Evolutionary conservation across 2,888 invertebrate species (phyloP), one percentile per base, ranked within the genome.

Genomic region (Andrena camellia): DNA sequence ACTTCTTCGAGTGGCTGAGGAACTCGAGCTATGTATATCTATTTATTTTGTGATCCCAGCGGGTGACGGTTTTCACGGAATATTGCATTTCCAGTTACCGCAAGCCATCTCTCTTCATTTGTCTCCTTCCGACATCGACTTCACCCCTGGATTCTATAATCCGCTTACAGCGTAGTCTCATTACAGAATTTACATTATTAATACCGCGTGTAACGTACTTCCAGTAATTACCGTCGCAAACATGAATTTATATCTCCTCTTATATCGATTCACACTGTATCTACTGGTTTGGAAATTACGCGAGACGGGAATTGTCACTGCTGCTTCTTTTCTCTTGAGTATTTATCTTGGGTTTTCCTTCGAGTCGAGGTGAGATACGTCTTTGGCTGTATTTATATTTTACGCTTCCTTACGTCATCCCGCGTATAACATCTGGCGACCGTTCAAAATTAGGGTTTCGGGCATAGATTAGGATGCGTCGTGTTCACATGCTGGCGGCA

Each of bases 391-490:
- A 75, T 71, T 71, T 78, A 78, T 74, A 72, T 78, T 71, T 78
- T 66, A 17, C 17, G 35, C 48, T 42, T 52, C 29, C 52, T 64
- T 35, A 48, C 57, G 69, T 71, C 74, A 80, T 79, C 57, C 4
- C 57, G 23, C 64, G 75, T 64, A 78, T 66, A 86, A 77, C 82
- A 84, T 83, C 77, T 86, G 85, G 84, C 78, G 84, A 33, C 69
- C 78, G 81, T 57, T 84, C 74, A 59, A 75, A 82, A 84, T 86
- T 81, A 87, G 89, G 87, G 88, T 90, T 91, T 92, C 89, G 86
- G 88, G 90, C 90, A 90, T 92, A 91, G 91, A 92, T 92, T 93
- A 92, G 91, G 90, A 92, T 91, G 92, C 92, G 91, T 93, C 92
- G 91, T 90, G 91, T 91, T 92, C 92, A 92, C 91, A 92, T 93